Percentiles rank a stretch among this genome's conserved stretches.
phyloP scores from a whole-genome alignment of 2,113 vertebrate species.

The Myrmecobius fasciatus region DNA sequence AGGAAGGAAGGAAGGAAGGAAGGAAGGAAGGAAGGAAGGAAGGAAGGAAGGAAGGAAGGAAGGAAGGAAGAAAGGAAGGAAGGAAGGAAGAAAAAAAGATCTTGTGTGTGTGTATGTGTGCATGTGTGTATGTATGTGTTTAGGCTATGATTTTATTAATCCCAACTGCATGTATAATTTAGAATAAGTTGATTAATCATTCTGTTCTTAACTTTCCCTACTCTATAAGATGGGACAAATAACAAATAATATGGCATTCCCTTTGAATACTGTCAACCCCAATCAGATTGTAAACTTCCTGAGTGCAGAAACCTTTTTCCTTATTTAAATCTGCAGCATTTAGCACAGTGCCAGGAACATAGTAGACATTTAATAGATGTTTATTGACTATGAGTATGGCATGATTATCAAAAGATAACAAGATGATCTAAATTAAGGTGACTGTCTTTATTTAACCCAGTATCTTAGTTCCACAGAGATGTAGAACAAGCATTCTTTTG shows the following conservation, averaged over 20 bases:
- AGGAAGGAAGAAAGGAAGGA: background rate
- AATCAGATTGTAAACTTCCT: background rate
- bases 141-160: slow-evolving; percentile 58
- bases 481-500: slow-evolving; percentile 10
- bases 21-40: rapidly evolving
- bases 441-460: background rate
- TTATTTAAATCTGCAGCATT: background rate
- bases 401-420: slow-evolving; percentile 58
- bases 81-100: background rate
- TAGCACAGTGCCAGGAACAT: background rate
- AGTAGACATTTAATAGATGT: background rate
- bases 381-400: background rate
- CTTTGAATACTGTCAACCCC: background rate
- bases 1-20: too few relatives aligned
- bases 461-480: background rate
- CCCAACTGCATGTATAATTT: slow-evolving; percentile 61
- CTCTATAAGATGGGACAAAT: slow-evolving; percentile 48
- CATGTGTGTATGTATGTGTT: slow-evolving; percentile 45
- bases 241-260: background rate
- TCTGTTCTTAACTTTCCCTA: slow-evolving; percentile 56
- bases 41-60: too few relatives aligned
- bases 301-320: background rate
- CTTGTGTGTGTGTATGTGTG: background rate
- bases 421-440: slow-evolving; percentile 13
- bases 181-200: slow-evolving; percentile 46